Base-by-base conservation (phyloP, 2,113 vertebrate species). In the Protobothrops mucrosquamatus region DNA sequence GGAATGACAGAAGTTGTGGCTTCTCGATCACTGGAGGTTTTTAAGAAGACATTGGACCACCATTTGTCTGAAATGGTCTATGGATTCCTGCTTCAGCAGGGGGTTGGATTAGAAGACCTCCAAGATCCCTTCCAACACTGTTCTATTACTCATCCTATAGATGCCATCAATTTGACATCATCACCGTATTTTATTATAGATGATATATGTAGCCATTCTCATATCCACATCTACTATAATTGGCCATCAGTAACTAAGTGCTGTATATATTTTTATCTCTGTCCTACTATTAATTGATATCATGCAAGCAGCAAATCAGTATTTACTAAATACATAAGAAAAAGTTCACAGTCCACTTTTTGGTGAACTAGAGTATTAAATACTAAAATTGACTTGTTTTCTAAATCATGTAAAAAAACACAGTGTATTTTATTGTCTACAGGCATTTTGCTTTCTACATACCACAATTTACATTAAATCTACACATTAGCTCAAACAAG, bases 401-500 rank as follows among this genome's bases (percentile, higher is more conserved):
- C 69, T 56, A 7, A 64, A 91, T 87, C 91, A n/a, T 89, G 59
- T 11, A 29, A 3, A 59, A 87, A 91, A 89, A 6, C 9, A 43
- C 22, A 88, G 14, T 18, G 29, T 0, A 90, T 22, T 34, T 92
- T 18, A 24, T 3, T 88, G 90, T 57, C 69, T 89, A 26, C 74
- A 93, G 18, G 2, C 88, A 57, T 34, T 89, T 93, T 18, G 93
- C 14, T 43, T 1, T 3, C 69, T 46, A 6, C 5, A 92, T 39
- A 51, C 94, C 39, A 91, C 0, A 4, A 4, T 8, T 88, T 8
- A 59, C 12, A 90, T 51, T 56, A 18, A 59, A 54, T 92, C 54
- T 94, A 74, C 48, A 87, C 81, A 92, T 95, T 54, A 91, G 3
- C 29, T 18, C 89, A 92, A 55, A 52, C 8, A 81, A 74, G 64